Evolutionary conservation across 2,113 vertebrate species (phyloP), one percentile per base, ranked within the genome.

Genomic region (Pao palembangensis): DNA sequence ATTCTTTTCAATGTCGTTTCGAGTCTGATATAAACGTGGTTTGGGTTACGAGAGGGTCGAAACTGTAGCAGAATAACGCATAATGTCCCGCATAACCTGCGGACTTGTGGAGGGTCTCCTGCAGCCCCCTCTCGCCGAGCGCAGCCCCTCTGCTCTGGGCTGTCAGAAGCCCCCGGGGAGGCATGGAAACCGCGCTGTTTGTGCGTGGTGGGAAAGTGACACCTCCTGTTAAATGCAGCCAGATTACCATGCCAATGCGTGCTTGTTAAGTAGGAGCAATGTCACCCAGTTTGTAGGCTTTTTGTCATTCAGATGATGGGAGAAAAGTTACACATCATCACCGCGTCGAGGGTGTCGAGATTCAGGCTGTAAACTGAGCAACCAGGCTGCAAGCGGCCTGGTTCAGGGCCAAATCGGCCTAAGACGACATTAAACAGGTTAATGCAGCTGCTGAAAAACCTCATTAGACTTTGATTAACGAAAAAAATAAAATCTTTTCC

Each of bases 161-260:
- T 13, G 49, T 4, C 61, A 7, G 44, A 44, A 53, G 55, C 54
- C 66, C 57, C 67, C 57, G 43, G 34, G 61, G 19, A 38, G 61
- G 57, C 50, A 16, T 49, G 65, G 15, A 47, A 18, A 56, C 17
- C 34, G 44, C 61, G 6, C 69, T 44, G 61, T 38, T 60, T 72
- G 56, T 73, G 34, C 34, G 34, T 38, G 78, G 65, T 88, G 90
- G 80, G 82, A 91, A 88, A 89, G 73, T 83, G 82, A 87, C 90
- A 86, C 89, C 86, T 89, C 59, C 68, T 52, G 58, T 75, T 82
- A 83, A 88, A 87, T 79, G 83, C 82, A 67, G 67, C 57, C 46
- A 66, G 83, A 92, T 91, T 90, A 89, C 75, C 90, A 91, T 89
- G 64, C 73, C 80, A 90, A 82, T 88, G 87, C 81, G 71, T 64